Evolutionary conservation across 2,888 invertebrate genomes (phyloP).

Genomic region (Synanthedon vespiformis): DNA sequence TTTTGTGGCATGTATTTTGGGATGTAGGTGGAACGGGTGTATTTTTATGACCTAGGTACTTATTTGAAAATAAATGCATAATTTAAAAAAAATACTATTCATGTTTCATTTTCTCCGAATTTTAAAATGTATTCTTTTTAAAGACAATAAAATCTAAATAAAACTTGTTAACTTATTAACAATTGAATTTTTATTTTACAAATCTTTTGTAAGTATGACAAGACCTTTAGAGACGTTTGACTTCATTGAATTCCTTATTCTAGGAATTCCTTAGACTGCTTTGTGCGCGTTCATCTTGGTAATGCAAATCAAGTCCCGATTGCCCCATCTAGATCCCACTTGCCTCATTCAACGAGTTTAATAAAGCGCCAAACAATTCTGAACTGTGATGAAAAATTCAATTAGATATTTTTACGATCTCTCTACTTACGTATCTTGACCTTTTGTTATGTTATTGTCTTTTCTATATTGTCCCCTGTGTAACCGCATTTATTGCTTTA

Average conservation of each 20-base stretch:
- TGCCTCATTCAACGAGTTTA: slow-evolving; percentile 36
- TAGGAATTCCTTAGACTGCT: slow-evolving; percentile 22
- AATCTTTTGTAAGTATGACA: slow-evolving; percentile 3
- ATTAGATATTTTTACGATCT: slow-evolving; percentile 42
- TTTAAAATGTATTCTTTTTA: too few relatives aligned
- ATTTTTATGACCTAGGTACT: too few relatives aligned
- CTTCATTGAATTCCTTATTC: slow-evolving; percentile 25
- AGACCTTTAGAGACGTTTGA: slow-evolving; percentile 19
- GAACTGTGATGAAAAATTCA: slow-evolving; percentile 49
- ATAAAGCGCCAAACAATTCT: slow-evolving; percentile 36
- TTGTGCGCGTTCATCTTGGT: slow-evolving; percentile 29
- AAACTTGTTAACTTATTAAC: too few relatives aligned
- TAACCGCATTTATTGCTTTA: slow-evolving; percentile 29
- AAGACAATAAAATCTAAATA: too few relatives aligned
- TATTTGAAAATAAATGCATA: too few relatives aligned
- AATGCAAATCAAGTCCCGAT: slow-evolving; percentile 50
- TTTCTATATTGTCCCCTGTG: not conserved
- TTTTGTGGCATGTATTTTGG: too few relatives aligned
- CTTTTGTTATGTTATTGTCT: slow-evolving; percentile 15
- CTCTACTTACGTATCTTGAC: slow-evolving; percentile 19
- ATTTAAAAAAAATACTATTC: too few relatives aligned
- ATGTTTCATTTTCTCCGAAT: too few relatives aligned
- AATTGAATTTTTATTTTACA: not conserved
- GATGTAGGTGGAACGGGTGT: too few relatives aligned
- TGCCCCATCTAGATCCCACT: slow-evolving; percentile 29